Conservation (phyloP, 2,113 vertebrate genomes). For the Brachionichthys hirsutus region DNA sequence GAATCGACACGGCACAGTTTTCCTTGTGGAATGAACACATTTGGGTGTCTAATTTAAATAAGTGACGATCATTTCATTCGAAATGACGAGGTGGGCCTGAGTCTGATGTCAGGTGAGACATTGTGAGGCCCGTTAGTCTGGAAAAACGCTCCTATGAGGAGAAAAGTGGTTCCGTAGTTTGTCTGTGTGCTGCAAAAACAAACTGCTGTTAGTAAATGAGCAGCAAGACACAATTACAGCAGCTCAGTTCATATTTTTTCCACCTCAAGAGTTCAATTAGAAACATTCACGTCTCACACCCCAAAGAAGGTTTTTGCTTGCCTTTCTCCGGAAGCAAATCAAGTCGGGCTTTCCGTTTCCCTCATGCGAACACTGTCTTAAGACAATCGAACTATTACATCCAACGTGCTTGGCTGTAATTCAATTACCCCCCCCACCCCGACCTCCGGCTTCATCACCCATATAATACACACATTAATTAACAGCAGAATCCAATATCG, state of each 20-base stretch:
- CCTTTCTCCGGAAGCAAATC: conserved; percentile 57
- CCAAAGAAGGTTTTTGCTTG: conserved; percentile 61
- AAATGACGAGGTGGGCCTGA: too few species aligned
- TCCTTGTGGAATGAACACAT: not conserved
- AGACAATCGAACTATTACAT: conserved; percentile 76
- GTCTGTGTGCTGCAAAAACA: conserved; percentile 12
- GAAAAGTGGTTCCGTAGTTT: not conserved
- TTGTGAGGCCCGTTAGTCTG: too few species aligned
- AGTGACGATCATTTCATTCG: too few species aligned
- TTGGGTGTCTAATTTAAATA: not conserved
- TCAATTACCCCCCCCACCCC: conserved; percentile 74
- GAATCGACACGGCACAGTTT: conserved; percentile 4
- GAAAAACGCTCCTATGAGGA: not conserved
- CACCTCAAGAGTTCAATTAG: conserved; percentile 55
- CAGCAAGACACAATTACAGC: conserved; percentile 3
- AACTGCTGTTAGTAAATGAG: conserved; percentile 9
- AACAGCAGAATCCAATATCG: conserved; percentile 77
- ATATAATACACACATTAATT: conserved; percentile 79
- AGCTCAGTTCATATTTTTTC: conserved; percentile 25
- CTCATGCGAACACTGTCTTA: conserved; percentile 62
- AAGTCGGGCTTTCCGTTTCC: conserved; percentile 53
- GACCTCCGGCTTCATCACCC: conserved; percentile 70
- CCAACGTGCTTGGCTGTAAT: conserved; percentile 74
- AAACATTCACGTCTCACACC: conserved; percentile 51
- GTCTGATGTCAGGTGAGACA: too few species aligned